phyloP scores from a whole-genome alignment of 2,797 vertebrate species.

The Chelon auratus region DNA sequence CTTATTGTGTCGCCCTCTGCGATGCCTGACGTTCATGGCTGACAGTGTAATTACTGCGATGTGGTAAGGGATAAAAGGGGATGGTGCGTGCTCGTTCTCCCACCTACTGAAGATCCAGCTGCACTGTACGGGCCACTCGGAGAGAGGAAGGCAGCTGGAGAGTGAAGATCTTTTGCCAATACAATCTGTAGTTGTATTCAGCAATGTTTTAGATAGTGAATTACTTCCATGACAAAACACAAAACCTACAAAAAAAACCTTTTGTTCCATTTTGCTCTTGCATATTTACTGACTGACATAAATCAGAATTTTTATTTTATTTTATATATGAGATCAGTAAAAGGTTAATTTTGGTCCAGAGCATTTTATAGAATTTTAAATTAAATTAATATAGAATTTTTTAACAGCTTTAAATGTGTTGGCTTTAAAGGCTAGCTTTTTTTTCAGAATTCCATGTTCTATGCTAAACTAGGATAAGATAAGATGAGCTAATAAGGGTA shows the following conservation, averaged over 20 bases:
- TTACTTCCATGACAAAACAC: not conserved
- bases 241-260: not conserved
- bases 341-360: too few relatives aligned
- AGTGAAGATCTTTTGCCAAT: not conserved
- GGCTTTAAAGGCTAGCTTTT: too few relatives aligned
- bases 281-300: too few relatives aligned
- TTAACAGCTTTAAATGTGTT: too few relatives aligned
- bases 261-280: too few relatives aligned
- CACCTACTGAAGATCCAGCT: conserved; percentile 90
- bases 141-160: conserved; percentile 12
- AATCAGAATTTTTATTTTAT: too few relatives aligned
- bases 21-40: conserved; percentile 80
- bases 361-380: too few relatives aligned
- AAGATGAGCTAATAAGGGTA: too few relatives aligned
- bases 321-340: too few relatives aligned
- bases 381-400: too few relatives aligned
- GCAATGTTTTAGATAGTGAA: not conserved
- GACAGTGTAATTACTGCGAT: conserved; percentile 91
- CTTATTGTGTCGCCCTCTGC: conserved; percentile 82
- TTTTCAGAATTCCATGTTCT: too few relatives aligned
- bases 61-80: conserved; percentile 86
- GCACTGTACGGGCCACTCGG: conserved; percentile 61
- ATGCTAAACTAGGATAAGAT: too few relatives aligned
- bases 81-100: conserved; percentile 81
- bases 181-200: not conserved